These are phyloP conservation scores for Mus pahari DNA, from an alignment of 2,113 vertebrate genomes.

Conservation along the genomic window DNA sequence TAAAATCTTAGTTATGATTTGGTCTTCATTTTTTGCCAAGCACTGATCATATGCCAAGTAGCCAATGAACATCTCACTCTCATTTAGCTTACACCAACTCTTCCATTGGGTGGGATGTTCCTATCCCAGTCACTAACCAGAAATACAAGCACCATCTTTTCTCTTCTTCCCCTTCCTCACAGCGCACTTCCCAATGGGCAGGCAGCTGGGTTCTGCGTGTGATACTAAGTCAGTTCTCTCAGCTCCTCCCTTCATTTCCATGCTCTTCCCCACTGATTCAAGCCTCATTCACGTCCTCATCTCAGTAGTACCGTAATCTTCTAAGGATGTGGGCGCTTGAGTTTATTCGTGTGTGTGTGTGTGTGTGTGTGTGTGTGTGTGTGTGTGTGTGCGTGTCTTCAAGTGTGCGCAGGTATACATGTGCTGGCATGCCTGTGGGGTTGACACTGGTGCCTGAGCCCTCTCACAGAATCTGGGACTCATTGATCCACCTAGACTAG, in stretches of 20 bases:
- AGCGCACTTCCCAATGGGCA: background rate
- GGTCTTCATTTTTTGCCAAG: background rate
- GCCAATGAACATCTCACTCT: background rate
- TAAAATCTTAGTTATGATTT: background rate
- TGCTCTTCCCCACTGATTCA: background rate
- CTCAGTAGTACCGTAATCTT: background rate
- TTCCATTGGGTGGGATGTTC: background rate
- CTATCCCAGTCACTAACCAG: background rate
- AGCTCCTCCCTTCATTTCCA: background rate
- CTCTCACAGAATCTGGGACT: background rate
- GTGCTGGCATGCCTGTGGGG: background rate
- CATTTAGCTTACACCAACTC: background rate
- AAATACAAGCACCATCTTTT: background rate
- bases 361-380: background rate
- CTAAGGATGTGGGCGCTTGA: background rate
- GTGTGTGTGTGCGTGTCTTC: background rate
- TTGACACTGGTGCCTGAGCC: background rate
- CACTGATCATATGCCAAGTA: background rate
- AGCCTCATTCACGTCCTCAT: background rate
- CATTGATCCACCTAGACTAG: no score
- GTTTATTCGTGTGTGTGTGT: background rate
- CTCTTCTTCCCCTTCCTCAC: background rate
- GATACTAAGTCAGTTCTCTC: background rate
- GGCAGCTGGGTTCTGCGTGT: background rate
- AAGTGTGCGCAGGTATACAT: no score